Evolutionary conservation across 2,797 vertebrate genomes (phyloP).

Genomic region (Glyptemys insculpta): DNA sequence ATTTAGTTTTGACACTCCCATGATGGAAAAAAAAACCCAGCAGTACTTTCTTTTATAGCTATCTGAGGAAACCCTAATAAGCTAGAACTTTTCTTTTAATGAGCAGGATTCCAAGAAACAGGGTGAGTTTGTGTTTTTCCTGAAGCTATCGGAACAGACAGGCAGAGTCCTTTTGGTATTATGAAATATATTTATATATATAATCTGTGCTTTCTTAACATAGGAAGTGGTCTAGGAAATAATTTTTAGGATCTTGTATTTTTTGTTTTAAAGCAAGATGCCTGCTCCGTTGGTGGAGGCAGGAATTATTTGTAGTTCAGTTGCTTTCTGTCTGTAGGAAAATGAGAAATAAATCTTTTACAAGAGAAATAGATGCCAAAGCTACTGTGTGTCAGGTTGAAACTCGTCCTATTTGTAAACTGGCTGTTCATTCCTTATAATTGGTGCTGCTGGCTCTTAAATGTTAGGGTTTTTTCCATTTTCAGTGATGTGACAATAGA

Average conservation of each 20-base stretch:
- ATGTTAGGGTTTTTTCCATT: not conserved
- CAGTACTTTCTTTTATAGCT: constrained; percentile 66
- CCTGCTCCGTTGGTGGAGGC: not conserved
- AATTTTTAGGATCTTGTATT: not conserved
- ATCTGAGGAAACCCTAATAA: constrained; percentile 81
- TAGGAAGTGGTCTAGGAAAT: not conserved
- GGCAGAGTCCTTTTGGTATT: not conserved
- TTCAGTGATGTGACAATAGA: too few relatives aligned
- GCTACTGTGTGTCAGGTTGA: not conserved
- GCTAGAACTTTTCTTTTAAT: constrained; percentile 78
- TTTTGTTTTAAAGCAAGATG: not conserved
- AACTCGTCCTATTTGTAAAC: not conserved
- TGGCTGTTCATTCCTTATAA: too few relatives aligned
- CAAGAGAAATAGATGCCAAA: not conserved
- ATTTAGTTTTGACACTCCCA: constrained; percentile 88
- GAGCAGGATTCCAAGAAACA: constrained; percentile 86
- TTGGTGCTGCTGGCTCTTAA: not conserved
- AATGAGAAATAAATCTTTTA: not conserved
- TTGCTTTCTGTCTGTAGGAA: not conserved
- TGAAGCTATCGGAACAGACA: not conserved
- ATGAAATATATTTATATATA: not conserved
- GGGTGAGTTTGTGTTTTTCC: constrained; percentile 86
- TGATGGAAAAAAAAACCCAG: constrained; percentile 35
- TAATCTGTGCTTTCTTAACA: not conserved
- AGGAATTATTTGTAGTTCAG: not conserved